Conservation (phyloP, 1,140 invertebrate species). For the Dreissena polymorpha region DNA sequence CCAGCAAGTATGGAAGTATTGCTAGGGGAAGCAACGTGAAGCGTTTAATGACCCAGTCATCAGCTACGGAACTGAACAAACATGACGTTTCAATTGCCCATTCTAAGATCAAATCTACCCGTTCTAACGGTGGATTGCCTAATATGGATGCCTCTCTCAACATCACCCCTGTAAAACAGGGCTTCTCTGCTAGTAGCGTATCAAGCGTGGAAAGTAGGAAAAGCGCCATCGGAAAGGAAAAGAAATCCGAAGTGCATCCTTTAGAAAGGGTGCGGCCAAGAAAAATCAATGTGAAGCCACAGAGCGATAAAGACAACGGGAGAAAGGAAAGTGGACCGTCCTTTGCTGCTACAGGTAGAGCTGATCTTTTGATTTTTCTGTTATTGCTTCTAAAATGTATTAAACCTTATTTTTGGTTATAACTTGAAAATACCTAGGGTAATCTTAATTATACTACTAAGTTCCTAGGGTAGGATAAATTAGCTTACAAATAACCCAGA, state of each 20-base stretch:
- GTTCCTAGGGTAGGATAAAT: no score
- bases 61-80: not conserved
- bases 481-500: no score
- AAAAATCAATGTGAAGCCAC: constrained; percentile 42
- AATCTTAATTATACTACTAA: no score
- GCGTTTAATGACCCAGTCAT: not conserved
- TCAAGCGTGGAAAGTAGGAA: not conserved
- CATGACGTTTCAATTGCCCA: not conserved
- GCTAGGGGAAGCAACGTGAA: constrained; percentile 25
- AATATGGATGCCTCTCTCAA: constrained; percentile 10
- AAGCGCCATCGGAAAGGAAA: not conserved
- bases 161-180: not conserved
- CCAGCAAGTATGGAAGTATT: not conserved
- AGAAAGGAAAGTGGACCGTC: no score
- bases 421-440: no score
- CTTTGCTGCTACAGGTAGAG: no score
- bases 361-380: no score
- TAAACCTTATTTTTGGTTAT: no score
- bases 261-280: constrained; percentile 41
- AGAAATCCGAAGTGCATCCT: constrained; percentile 2
- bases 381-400: no score
- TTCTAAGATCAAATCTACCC: not conserved
- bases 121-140: not conserved
- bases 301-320: not conserved
- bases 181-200: not conserved